phyloP scores from a whole-genome alignment of 2,113 vertebrate genomes.

The Rhynchomys soricoides region DNA sequence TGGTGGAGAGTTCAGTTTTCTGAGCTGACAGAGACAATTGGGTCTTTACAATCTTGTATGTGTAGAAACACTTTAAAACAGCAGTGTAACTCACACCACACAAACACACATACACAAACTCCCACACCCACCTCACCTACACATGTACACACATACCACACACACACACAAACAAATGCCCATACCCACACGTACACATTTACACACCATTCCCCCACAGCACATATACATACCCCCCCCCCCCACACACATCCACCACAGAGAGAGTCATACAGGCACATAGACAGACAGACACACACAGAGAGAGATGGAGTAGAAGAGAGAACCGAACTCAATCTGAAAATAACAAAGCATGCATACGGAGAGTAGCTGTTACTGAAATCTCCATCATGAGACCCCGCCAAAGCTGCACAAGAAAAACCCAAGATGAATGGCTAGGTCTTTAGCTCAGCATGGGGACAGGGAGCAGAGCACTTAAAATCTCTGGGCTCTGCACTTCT shows the following conservation, averaged over 20 bases:
- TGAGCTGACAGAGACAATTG: background rate
- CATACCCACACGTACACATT: background rate
- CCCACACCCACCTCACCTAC: background rate
- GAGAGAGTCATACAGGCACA: background rate
- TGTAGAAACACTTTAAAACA: constrained; percentile 8
- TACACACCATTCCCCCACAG: background rate
- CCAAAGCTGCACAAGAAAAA: background rate
- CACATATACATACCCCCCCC: too few species aligned
- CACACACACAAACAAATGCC: background rate
- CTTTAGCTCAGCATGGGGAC: background rate
- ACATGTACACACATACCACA: background rate
- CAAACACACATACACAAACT: background rate
- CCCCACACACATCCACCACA: background rate
- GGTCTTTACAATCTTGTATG: background rate
- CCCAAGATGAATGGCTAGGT: background rate
- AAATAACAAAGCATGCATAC: background rate
- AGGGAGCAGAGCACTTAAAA: background rate
- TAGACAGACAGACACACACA: background rate
- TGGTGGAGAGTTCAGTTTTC: constrained; percentile 25
- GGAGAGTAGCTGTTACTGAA: background rate
- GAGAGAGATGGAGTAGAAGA: background rate
- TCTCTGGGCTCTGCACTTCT: background rate
- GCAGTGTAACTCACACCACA: background rate
- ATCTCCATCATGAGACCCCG: background rate
- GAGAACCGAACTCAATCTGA: background rate